These are phyloP conservation scores for Synergus itoensis DNA, from an alignment of 2,888 invertebrate species.

Conservation along the genomic window DNA sequence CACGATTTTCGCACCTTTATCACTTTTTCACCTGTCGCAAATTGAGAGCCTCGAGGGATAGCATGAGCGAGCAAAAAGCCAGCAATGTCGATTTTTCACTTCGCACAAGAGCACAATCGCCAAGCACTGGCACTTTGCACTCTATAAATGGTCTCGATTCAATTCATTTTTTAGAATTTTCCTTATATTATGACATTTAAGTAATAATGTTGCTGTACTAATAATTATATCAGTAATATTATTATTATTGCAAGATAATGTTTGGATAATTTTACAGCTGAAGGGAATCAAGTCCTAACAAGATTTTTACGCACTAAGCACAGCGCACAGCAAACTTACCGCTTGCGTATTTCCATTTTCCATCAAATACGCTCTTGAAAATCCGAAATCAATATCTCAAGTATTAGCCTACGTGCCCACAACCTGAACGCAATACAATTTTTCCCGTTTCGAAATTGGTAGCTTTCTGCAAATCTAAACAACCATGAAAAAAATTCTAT, in stretches of 20 bases:
- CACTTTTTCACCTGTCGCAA: slow-evolving; percentile 43
- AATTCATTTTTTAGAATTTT: neutral
- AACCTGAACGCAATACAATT: slow-evolving; percentile 8
- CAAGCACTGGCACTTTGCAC: slow-evolving; percentile 34
- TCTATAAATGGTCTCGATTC: neutral
- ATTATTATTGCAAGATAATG: neutral
- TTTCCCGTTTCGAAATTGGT: slow-evolving; percentile 9
- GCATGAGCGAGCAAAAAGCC: slow-evolving; percentile 38
- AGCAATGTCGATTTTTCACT: neutral
- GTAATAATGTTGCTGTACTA: no score
- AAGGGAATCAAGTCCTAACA: slow-evolving; percentile 48
- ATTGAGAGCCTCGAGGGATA: slow-evolving; percentile 47
- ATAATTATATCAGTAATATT: no score
- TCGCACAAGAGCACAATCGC: slow-evolving; percentile 25
- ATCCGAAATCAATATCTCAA: slow-evolving; percentile 37
- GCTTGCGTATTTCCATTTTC: slow-evolving; percentile 31
- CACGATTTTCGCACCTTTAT: slow-evolving; percentile 48
- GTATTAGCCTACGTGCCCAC: neutral
- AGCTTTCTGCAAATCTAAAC: slow-evolving; percentile 7
- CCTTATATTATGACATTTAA: neutral
- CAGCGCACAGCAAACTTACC: slow-evolving; percentile 27
- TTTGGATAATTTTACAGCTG: neutral
- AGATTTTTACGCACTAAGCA: slow-evolving; percentile 28
- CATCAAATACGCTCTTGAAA: slow-evolving; percentile 8
- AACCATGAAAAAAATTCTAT: slow-evolving; percentile 5